Percentiles rank a stretch among this genome's conserved stretches.
Evolutionary conservation across 2,113 vertebrate species (phyloP).

Genomic region (Pavo muticus): DNA sequence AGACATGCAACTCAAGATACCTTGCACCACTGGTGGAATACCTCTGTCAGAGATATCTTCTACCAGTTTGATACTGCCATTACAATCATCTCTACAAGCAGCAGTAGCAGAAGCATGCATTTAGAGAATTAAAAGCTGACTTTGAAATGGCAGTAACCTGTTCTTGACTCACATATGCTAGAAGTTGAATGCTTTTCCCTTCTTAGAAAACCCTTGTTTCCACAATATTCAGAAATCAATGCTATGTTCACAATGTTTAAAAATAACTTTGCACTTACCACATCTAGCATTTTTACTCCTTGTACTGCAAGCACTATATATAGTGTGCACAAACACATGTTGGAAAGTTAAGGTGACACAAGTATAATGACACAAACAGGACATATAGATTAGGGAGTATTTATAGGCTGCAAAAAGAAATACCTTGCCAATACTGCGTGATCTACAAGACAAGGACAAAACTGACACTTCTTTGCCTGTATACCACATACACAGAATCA

Average conservation of each 20-base stretch:
- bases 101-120: background rate
- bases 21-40: background rate
- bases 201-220: background rate
- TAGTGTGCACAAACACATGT: background rate
- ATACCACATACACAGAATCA: background rate
- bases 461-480: background rate
- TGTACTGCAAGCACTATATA: slow-evolving; percentile 19
- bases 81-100: background rate
- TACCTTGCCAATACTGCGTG: background rate
- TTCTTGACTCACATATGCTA: background rate
- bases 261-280: background rate
- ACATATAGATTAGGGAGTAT: slow-evolving; percentile 42
- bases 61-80: background rate
- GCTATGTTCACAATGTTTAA: background rate
- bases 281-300: background rate
- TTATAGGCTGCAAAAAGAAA: slow-evolving; percentile 37
- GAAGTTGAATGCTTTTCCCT: background rate
- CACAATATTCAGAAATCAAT: background rate
- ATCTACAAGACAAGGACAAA: background rate
- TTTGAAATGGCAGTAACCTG: background rate
- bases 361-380: background rate
- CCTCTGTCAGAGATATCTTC: background rate
- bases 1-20: background rate
- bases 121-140: background rate
- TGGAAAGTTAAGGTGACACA: slow-evolving; percentile 46